A percentile compares a stretch with the other conserved stretches of the same genome.
phyloP scores from a whole-genome alignment of 2,888 invertebrate species.

The Zaprionus bogoriensis region DNA sequence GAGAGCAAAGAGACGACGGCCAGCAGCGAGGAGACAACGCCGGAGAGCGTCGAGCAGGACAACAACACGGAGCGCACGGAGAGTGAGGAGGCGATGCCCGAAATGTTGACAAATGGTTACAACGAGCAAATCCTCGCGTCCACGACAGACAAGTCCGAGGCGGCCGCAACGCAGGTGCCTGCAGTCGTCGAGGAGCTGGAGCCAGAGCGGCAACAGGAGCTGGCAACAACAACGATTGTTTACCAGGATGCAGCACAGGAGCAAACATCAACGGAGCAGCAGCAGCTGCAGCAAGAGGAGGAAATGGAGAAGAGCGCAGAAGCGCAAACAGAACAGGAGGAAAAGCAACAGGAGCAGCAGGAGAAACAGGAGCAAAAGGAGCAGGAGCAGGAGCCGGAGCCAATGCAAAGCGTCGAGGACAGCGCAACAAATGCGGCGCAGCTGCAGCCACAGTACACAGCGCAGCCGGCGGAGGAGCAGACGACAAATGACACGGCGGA shows the following conservation, averaged over 20 bases:
- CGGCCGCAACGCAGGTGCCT: conserved; percentile 39
- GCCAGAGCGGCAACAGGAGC: not conserved
- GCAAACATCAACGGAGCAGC: conserved; percentile 57
- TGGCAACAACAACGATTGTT: conserved; percentile 34
- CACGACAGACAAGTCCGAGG: conserved; percentile 23
- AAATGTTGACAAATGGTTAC: conserved; percentile 68
- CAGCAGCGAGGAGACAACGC: conserved; percentile 40
- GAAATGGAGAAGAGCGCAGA: conserved; percentile 8
- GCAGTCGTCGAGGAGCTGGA: too few relatives aligned
- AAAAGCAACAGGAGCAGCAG: conserved; percentile 13
- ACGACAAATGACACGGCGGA: conserved; percentile 9
- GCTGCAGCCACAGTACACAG: conserved; percentile 52
- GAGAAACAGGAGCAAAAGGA: conserved; percentile 4
- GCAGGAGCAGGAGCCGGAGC: conserved; percentile 8
- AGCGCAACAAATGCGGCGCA: conserved; percentile 57
- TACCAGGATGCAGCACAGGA: conserved; percentile 45
- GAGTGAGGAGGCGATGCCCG: conserved; percentile 60
- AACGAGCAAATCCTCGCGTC: conserved; percentile 42
- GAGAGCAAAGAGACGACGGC: conserved; percentile 34
- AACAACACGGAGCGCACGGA: conserved; percentile 32
- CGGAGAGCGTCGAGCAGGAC: conserved; percentile 19
- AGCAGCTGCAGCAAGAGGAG: too few relatives aligned
- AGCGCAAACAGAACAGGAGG: conserved; percentile 25
- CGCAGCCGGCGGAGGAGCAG: conserved; percentile 10
- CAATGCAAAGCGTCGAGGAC: conserved; percentile 46